Conservation (phyloP, 2,888 invertebrate genomes). For the Portevinia maculata region DNA sequence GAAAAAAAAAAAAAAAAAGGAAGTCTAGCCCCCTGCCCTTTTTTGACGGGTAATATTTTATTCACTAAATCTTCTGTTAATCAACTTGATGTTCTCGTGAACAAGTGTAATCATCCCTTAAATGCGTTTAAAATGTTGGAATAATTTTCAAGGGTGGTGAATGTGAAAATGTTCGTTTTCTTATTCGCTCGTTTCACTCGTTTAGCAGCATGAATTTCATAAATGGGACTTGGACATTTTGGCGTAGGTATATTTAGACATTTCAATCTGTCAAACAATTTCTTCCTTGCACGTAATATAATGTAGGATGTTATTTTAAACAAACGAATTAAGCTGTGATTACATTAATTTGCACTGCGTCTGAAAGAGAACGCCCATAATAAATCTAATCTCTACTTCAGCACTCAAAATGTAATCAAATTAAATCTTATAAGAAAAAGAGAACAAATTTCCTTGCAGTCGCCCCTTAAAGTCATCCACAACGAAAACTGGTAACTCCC, state of each 20-base stretch:
- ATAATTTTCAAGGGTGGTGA: conserved; percentile 55
- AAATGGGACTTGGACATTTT: conserved; percentile 5
- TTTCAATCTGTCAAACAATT: conserved; percentile 19
- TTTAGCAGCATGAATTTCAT: conserved; percentile 51
- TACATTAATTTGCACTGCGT: conserved; percentile 43
- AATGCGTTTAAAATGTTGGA: conserved; percentile 74
- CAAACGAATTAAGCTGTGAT: conserved; percentile 39
- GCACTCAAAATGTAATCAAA: conserved; percentile 78
- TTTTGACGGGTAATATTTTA: conserved; percentile 75
- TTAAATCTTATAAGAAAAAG: conserved; percentile 76
- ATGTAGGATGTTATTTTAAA: conserved; percentile 4
- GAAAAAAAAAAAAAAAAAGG: conserved; percentile 4
- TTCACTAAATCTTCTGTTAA: conserved; percentile 76
- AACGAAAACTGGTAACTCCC: conserved; percentile 63
- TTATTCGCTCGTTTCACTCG: conserved; percentile 40
- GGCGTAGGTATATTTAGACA: conserved; percentile 6
- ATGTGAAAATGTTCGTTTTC: background rate
- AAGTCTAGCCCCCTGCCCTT: conserved; percentile 11
- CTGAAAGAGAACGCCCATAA: conserved; percentile 23
- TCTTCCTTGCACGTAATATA: background rate
- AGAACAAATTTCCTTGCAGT: conserved; percentile 28
- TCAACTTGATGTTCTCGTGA: conserved; percentile 77
- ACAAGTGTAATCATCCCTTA: conserved; percentile 77
- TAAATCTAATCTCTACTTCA: conserved; percentile 67
- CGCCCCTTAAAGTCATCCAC: conserved; percentile 22